Base-by-base conservation (phyloP, 2,797 vertebrate species). In the Sebastes trivittatus region DNA sequence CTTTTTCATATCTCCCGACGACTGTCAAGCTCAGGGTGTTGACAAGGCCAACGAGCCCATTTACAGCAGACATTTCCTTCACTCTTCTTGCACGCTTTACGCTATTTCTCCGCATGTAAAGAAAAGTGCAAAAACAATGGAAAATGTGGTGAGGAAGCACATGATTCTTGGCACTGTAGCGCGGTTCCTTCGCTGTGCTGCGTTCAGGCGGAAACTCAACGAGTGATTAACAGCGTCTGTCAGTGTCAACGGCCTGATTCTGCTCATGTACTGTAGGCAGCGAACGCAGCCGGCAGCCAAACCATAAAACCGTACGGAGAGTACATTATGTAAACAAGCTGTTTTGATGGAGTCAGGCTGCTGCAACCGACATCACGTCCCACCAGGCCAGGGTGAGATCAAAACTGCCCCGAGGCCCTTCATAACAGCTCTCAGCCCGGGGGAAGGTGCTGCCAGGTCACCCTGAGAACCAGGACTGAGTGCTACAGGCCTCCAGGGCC, bases 241-340 rank as follows among this genome's bases (percentile, higher is more conserved):
- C 75, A 74, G 72, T 23, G 83, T 86, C 79, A 46, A 73, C 66
- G 22, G 80, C 75, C 55, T 4, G 36, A 72, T 61, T 82, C 70
- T 70, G 34, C 64, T 74, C 78, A 29, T 72, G 75, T 69, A 63
- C 75, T 64, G 60, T 16, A 29, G 59, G 65, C 73, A 38, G 62
- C 42, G 14, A 59, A 59, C 11, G 25, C n/a, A 62, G 65, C n/a
- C 68, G 25, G 72, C 46, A 63, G 79, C 38, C 71, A 58, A 38
- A 49, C 49, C 56, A 23, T 58, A 62, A 59, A 78, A 42, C 63
- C 69, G 64, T 52, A 79, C 46, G 77, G 42, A 62, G 71, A 46
- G 72, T 32, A 72, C 72, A 38, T 80, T 81, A 75, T 76, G 87
- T 91, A 90, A 93, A 92, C 91, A 93, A 86, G 89, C 72, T 93